These are phyloP conservation scores for Amniataba percoides DNA, from an alignment of 2,797 vertebrate species.

Conservation along the genomic window DNA sequence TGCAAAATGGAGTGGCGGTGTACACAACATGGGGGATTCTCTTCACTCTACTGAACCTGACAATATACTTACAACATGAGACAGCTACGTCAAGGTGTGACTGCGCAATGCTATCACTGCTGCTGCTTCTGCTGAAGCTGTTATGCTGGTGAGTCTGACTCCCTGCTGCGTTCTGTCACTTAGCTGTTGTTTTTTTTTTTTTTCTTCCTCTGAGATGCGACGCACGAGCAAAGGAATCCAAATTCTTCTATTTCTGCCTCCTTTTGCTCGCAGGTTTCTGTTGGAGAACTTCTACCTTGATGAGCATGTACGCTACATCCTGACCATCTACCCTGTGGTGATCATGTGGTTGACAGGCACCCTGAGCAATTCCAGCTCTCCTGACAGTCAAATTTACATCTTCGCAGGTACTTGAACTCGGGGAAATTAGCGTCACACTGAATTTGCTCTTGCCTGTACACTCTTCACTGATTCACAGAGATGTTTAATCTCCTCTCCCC, in stretches of 20 bases:
- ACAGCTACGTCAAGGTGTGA: conserved; percentile 47
- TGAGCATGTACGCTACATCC: conserved; percentile 83
- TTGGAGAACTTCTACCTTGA: conserved; percentile 86
- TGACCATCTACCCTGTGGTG: conserved; percentile 83
- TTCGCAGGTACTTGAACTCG: conserved; percentile 76
- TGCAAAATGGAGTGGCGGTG: conserved; percentile 86
- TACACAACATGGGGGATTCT: conserved; percentile 83
- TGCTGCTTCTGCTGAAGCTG: conserved; percentile 75
- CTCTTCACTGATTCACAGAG: background rate
- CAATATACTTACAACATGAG: conserved; percentile 81
- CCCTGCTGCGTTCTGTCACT: conserved; percentile 23
- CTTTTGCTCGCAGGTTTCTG: conserved; percentile 79
- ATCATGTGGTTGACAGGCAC: conserved; percentile 79
- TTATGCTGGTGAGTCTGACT: conserved; percentile 70
- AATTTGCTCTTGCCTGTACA: no score
- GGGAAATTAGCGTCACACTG: background rate
- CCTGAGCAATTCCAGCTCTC: conserved; percentile 25
- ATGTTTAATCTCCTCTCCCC: conserved; percentile 17
- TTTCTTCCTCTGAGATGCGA: background rate
- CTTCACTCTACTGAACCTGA: conserved; percentile 81
- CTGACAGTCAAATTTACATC: conserved; percentile 43
- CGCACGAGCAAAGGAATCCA: background rate
- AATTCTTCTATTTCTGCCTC: conserved; percentile 15
- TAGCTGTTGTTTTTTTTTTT: background rate
- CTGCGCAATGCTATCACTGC: conserved; percentile 66